A percentile compares a stretch with the other conserved stretches of the same genome.
Evolutionary conservation across 2,113 vertebrate genomes (phyloP).

Genomic region (Oryzias celebensis): DNA sequence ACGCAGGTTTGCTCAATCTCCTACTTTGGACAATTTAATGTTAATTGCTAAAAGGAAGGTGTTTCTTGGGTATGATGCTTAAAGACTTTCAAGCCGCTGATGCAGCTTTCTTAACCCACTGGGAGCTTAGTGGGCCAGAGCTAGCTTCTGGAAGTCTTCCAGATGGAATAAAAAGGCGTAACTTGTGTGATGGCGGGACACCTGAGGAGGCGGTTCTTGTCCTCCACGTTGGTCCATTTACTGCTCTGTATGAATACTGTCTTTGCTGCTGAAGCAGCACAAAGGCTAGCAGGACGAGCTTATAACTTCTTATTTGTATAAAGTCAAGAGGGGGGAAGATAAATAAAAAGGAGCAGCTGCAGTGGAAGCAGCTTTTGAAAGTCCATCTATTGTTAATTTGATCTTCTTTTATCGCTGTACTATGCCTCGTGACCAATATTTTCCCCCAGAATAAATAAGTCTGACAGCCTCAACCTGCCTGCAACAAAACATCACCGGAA

Average conservation of each 20-base stretch:
- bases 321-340: not conserved
- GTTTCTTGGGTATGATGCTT: slow-evolving; percentile 59
- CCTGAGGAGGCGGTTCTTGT: slow-evolving; percentile 37
- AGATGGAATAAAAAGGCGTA: slow-evolving; percentile 51
- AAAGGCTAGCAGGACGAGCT: slow-evolving; percentile 23
- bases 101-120: slow-evolving; percentile 62
- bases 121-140: slow-evolving; percentile 56
- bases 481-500: slow-evolving; percentile 15
- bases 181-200: slow-evolving; percentile 41
- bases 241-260: slow-evolving; percentile 36
- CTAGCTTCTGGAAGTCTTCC: slow-evolving; percentile 58
- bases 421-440: slow-evolving; percentile 30
- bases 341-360: not conserved
- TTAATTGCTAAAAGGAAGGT: slow-evolving; percentile 61
- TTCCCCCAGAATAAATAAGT: slow-evolving; percentile 40
- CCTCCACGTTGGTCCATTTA: slow-evolving; percentile 49
- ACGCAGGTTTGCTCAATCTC: slow-evolving; percentile 47
- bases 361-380: slow-evolving; percentile 9
- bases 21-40: slow-evolving; percentile 70
- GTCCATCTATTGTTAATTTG: slow-evolving; percentile 27
- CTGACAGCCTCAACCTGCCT: slow-evolving; percentile 31
- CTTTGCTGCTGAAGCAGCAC: slow-evolving; percentile 33
- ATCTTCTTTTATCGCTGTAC: slow-evolving; percentile 27
- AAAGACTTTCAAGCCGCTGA: slow-evolving; percentile 61
- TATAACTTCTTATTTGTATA: slow-evolving; percentile 14